A percentile compares a stretch with the other conserved stretches of the same genome.
phyloP scores from a whole-genome alignment of 2,797 vertebrate genomes.

The Cygnus olor region DNA sequence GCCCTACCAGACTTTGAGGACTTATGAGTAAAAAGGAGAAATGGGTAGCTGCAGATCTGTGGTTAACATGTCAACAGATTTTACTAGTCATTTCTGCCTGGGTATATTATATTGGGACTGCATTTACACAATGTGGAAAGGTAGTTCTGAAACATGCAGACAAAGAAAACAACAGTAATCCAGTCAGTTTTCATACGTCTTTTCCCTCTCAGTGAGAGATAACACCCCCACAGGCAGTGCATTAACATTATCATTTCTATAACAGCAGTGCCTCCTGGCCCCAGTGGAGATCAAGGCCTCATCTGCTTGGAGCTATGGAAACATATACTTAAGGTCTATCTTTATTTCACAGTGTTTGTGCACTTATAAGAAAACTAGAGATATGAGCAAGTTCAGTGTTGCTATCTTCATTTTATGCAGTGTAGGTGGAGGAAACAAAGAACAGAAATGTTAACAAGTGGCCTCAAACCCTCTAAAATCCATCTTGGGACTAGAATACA shows the following conservation, averaged over 20 bases:
- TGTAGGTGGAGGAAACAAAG: background rate
- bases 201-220: background rate
- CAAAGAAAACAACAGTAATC: background rate
- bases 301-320: background rate
- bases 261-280: background rate
- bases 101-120: background rate
- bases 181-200: background rate
- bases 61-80: background rate
- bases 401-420: background rate
- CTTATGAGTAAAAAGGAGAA: background rate
- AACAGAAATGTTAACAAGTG: background rate
- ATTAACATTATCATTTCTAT: background rate
- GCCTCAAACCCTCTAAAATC: background rate
- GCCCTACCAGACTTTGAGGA: background rate
- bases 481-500: background rate
- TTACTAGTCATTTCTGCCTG: background rate
- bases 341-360: background rate
- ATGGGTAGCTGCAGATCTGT: background rate
- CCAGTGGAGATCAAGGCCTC: accelerated
- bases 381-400: background rate
- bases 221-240: background rate
- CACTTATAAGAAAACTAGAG: background rate
- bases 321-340: background rate
- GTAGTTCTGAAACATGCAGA: background rate
- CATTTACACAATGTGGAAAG: background rate